These are phyloP conservation scores for Volucella inanis DNA, from an alignment of 2,888 invertebrate genomes.

Conservation along the genomic window DNA sequence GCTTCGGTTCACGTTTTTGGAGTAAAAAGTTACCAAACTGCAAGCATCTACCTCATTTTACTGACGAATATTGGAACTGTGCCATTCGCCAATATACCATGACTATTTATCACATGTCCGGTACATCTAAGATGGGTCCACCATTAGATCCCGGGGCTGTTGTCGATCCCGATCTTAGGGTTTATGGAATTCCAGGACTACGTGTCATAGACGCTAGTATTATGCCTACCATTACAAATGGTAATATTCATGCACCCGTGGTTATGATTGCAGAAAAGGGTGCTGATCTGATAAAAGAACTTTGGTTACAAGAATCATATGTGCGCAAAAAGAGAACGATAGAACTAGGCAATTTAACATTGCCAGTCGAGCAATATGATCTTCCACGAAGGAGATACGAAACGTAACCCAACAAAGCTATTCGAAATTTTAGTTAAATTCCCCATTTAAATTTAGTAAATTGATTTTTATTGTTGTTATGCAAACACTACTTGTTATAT, in stretches of 20 bases:
- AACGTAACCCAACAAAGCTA: slow-evolving; percentile 21
- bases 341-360: slow-evolving; percentile 20
- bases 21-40: slow-evolving; percentile 91
- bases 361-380: slow-evolving; percentile 38
- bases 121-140: slow-evolving; percentile 94
- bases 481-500: slow-evolving; percentile 30
- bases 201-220: slow-evolving; percentile 94
- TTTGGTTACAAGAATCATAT: slow-evolving; percentile 84
- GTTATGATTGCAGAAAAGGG: slow-evolving; percentile 95
- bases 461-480: slow-evolving; percentile 1
- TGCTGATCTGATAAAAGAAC: slow-evolving; percentile 90
- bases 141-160: slow-evolving; percentile 90
- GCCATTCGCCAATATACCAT: slow-evolving; percentile 92
- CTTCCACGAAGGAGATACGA: slow-evolving; percentile 53
- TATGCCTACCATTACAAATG: slow-evolving; percentile 93
- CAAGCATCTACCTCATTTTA: slow-evolving; percentile 89
- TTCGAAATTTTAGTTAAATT: background rate
- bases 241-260: slow-evolving; percentile 93
- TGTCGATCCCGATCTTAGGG: slow-evolving; percentile 90
- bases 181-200: slow-evolving; percentile 90
- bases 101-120: slow-evolving; percentile 94
- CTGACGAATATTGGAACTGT: slow-evolving; percentile 95
- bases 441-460: slow-evolving; percentile 24
- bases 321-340: slow-evolving; percentile 57
- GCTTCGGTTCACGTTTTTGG: slow-evolving; percentile 91